A percentile compares a stretch with the other conserved stretches of the same genome.
Evolutionary conservation across 2,888 invertebrate species (phyloP).

Genomic region (Hyalella azteca): DNA sequence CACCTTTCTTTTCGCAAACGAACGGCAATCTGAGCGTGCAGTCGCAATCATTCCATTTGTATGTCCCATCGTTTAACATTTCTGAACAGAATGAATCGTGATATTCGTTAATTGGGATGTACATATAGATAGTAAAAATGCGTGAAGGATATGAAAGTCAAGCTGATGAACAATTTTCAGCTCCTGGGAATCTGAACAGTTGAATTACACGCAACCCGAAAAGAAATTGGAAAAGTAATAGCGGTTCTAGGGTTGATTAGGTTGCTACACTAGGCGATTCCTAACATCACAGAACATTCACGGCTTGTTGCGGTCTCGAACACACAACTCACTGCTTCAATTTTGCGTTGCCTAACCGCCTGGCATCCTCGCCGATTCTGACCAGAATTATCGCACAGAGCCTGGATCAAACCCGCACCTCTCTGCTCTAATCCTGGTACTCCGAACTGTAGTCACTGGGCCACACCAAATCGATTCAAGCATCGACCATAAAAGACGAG

Average conservation of each 20-base stretch:
- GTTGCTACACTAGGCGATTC: too few relatives aligned
- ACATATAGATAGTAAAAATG: not conserved
- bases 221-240: not conserved
- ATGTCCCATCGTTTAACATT: not conserved
- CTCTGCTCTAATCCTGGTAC: too few relatives aligned
- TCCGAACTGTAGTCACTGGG: too few relatives aligned
- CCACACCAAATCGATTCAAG: too few relatives aligned
- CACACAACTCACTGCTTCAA: too few relatives aligned
- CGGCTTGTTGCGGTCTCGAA: too few relatives aligned
- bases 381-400: too few relatives aligned
- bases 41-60: not conserved
- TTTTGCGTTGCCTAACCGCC: too few relatives aligned
- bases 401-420: too few relatives aligned
- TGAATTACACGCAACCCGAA: not conserved
- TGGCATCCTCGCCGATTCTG: too few relatives aligned
- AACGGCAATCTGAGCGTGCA: not conserved
- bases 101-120: not conserved
- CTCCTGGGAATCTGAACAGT: not conserved
- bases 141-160: not conserved
- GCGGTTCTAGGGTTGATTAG: not conserved
- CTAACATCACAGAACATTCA: too few relatives aligned
- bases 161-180: not conserved
- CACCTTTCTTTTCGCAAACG: conserved; percentile 10
- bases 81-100: not conserved
- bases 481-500: too few relatives aligned